Evolutionary conservation across 2,797 vertebrate species (phyloP).

Genomic region (Falco berigora): DNA sequence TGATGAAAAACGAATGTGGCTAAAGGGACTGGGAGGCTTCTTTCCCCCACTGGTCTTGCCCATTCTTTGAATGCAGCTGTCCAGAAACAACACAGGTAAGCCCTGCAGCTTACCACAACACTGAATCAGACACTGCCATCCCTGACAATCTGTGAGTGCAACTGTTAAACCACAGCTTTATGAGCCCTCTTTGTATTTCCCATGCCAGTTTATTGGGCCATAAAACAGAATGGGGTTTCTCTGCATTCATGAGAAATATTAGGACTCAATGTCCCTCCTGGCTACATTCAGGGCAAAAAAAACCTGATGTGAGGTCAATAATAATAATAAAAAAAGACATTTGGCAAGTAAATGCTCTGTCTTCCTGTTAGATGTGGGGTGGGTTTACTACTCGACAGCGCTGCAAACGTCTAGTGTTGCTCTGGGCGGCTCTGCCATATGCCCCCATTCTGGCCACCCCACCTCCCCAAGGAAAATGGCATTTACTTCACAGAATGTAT

Average conservation of each 20-base stretch:
- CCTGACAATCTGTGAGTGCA: neutral
- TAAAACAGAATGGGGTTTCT: neutral
- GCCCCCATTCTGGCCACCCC: neutral
- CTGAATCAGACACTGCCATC: neutral
- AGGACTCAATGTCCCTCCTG: neutral
- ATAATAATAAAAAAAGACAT: neutral
- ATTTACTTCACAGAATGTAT: neutral
- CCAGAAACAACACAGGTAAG: neutral
- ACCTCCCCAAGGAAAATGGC: neutral
- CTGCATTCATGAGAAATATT: neutral
- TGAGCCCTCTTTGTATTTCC: neutral
- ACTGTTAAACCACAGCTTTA: neutral
- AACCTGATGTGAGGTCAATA: neutral
- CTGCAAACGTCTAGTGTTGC: neutral
- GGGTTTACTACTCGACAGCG: neutral
- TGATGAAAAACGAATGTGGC: neutral
- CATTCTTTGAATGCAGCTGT: neutral
- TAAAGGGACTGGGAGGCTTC: neutral
- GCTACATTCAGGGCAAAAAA: neutral
- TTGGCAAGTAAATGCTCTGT: neutral
- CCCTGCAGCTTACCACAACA: neutral
- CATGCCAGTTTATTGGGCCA: neutral
- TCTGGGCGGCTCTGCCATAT: neutral
- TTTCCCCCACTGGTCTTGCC: neutral
- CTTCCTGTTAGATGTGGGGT: neutral